phyloP scores from a whole-genome alignment of 2,888 invertebrate species.

The Coleophora deauratella region DNA sequence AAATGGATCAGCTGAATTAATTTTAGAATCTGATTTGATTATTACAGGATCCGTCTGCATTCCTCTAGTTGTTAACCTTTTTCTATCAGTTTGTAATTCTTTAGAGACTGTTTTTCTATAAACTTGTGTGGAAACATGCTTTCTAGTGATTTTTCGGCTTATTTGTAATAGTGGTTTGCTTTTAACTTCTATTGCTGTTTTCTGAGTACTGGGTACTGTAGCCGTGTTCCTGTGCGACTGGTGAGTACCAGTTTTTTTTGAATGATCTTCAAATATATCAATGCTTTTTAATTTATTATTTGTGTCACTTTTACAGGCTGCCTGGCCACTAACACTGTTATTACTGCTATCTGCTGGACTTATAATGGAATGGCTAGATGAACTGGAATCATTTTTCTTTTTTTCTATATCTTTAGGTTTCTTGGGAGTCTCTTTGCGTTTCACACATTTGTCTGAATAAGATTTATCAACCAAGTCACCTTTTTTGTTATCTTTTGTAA shows the following conservation, averaged over 20 bases:
- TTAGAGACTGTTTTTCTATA: constrained; percentile 30
- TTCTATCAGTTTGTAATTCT: constrained; percentile 40
- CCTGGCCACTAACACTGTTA: constrained; percentile 22
- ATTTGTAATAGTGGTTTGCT: constrained; percentile 22
- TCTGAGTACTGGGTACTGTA: constrained; percentile 20
- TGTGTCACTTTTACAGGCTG: constrained; percentile 34
- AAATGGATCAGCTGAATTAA: constrained; percentile 41
- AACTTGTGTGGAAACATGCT: constrained; percentile 36
- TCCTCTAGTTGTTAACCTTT: constrained; percentile 23
- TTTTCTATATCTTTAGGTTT: constrained; percentile 31
- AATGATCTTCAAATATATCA: constrained; percentile 53
- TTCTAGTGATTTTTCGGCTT: constrained; percentile 26
- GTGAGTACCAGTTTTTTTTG: constrained; percentile 38
- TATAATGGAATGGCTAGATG: constrained; percentile 41
- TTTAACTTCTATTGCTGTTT: constrained; percentile 27
- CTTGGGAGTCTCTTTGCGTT: constrained; percentile 46
- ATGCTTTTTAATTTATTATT: constrained; percentile 51
- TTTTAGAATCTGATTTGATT: constrained; percentile 17
- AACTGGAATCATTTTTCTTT: constrained; percentile 33
- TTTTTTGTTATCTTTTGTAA: constrained; percentile 33
- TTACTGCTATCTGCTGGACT: constrained; percentile 40
- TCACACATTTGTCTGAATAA: constrained; percentile 57
- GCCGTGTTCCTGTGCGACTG: constrained; percentile 53
- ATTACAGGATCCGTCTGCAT: constrained; percentile 43
- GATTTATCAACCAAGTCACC: constrained; percentile 31